Evolutionary conservation across 2,888 invertebrate genomes (phyloP).

Genomic region (Reticulitermes lucifugus): DNA sequence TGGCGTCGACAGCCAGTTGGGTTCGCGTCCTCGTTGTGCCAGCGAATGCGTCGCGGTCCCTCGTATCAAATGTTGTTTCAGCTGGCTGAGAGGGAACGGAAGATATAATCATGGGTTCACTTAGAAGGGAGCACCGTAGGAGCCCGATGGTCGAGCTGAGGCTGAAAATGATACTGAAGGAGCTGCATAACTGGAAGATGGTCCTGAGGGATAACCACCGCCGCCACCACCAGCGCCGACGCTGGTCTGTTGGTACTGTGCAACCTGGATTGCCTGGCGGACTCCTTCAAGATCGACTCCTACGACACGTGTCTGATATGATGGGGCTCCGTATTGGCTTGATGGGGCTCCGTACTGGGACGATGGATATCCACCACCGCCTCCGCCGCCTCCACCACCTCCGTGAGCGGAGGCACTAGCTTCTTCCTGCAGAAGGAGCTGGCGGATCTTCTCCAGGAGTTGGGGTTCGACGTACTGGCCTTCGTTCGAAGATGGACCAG

Average conservation of each 20-base stretch:
- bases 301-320: slow-evolving; percentile 73
- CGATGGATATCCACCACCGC: slow-evolving; percentile 64
- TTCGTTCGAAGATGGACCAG: slow-evolving; percentile 84
- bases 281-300: slow-evolving; percentile 88
- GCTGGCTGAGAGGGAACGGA: background rate
- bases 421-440: slow-evolving; percentile 87
- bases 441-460: slow-evolving; percentile 85
- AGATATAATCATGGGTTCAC: background rate
- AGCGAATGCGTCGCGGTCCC: background rate
- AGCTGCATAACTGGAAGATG: slow-evolving; percentile 64
- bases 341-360: slow-evolving; percentile 78
- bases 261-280: slow-evolving; percentile 88
- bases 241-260: slow-evolving; percentile 81
- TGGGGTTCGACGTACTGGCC: slow-evolving; percentile 85
- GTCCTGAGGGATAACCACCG: slow-evolving; percentile 60
- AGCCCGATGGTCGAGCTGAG: slow-evolving; percentile 58
- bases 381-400: slow-evolving; percentile 64
- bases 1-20: slow-evolving; percentile 2
- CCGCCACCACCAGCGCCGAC: slow-evolving; percentile 65
- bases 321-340: slow-evolving; percentile 74
- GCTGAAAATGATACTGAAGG: slow-evolving; percentile 62
- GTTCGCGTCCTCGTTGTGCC: background rate
- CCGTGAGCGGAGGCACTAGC: slow-evolving; percentile 63
- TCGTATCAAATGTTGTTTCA: background rate
- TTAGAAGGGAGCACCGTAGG: slow-evolving; percentile 55